A percentile compares a stretch with the other conserved stretches of the same genome.
Evolutionary conservation across 2,113 vertebrate species (phyloP).

Genomic region (Etia nguti): DNA sequence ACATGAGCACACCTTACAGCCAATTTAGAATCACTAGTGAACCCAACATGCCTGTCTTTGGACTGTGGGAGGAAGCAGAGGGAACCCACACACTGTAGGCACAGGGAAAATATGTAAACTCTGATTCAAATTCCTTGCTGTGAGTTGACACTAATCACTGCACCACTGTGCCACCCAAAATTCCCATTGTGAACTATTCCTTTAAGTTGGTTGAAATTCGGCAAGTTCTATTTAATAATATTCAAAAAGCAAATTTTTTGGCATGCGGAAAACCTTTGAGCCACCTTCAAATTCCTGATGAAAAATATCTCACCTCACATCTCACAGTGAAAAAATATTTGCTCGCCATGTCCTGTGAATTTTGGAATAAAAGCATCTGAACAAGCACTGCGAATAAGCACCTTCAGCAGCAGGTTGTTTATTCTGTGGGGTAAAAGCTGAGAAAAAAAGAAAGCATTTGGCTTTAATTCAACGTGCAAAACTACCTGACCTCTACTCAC

Average conservation of each 20-base stretch:
- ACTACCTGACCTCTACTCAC: conserved; percentile 71
- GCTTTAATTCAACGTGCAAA: background rate
- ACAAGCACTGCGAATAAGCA: background rate
- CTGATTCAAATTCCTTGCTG: background rate
- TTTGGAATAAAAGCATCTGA: background rate
- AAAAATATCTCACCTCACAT: background rate
- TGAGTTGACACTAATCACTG: background rate
- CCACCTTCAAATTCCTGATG: background rate
- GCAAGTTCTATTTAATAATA: background rate
- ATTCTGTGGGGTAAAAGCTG: background rate
- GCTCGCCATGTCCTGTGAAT: background rate
- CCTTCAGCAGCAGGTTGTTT: background rate
- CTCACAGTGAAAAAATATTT: background rate
- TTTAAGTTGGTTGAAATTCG: background rate
- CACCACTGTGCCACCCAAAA: background rate
- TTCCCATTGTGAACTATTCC: background rate
- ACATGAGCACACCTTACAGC: background rate
- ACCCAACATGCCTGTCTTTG: background rate
- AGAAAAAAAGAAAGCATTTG: background rate
- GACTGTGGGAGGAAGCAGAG: background rate
- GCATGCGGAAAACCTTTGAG: background rate
- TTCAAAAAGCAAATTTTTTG: background rate
- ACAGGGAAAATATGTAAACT: background rate
- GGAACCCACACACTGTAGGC: background rate
- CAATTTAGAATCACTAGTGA: background rate